Evolutionary conservation across 2,888 invertebrate species (phyloP).

Genomic region (Agriotes lineatus): DNA sequence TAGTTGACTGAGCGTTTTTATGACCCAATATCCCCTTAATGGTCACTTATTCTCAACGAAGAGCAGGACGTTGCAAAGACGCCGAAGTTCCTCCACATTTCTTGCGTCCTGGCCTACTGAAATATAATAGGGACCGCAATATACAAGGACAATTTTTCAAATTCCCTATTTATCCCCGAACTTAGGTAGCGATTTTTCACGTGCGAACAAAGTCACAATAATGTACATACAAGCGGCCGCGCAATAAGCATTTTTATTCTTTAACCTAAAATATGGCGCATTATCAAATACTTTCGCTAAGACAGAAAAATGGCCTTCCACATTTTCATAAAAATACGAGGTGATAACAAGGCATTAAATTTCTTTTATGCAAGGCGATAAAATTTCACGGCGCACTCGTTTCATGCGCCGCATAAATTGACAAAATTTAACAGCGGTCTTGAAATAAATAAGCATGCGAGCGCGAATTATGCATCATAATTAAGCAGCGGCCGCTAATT

Average conservation of each 20-base stretch:
- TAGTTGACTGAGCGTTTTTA: too few relatives aligned
- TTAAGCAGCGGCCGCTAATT: conserved; percentile 19
- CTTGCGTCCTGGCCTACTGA: not conserved
- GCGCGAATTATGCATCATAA: conserved; percentile 29
- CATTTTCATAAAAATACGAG: conserved; percentile 57
- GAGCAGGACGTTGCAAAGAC: too few relatives aligned
- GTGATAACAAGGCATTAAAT: conserved; percentile 59
- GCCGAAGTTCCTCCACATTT: too few relatives aligned
- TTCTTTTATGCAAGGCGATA: conserved; percentile 56
- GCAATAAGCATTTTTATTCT: conserved; percentile 34
- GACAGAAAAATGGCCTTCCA: conserved; percentile 48
- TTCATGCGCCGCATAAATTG: conserved; percentile 58
- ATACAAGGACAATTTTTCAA: conserved; percentile 25
- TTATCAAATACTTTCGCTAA: conserved; percentile 36
- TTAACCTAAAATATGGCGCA: conserved; percentile 28
- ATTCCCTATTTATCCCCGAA: conserved; percentile 15
- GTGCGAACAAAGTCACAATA: conserved; percentile 20
- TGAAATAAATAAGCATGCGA: conserved; percentile 33
- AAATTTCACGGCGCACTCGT: conserved; percentile 55
- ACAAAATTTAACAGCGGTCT: conserved; percentile 49
- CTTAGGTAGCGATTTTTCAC: conserved; percentile 26
- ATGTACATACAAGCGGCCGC: conserved; percentile 16
- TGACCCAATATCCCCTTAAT: too few relatives aligned
- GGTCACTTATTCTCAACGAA: too few relatives aligned
- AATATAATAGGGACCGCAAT: conserved; percentile 16